phyloP scores from a whole-genome alignment of 2,797 vertebrate genomes.

The Cyclopterus lumpus region DNA sequence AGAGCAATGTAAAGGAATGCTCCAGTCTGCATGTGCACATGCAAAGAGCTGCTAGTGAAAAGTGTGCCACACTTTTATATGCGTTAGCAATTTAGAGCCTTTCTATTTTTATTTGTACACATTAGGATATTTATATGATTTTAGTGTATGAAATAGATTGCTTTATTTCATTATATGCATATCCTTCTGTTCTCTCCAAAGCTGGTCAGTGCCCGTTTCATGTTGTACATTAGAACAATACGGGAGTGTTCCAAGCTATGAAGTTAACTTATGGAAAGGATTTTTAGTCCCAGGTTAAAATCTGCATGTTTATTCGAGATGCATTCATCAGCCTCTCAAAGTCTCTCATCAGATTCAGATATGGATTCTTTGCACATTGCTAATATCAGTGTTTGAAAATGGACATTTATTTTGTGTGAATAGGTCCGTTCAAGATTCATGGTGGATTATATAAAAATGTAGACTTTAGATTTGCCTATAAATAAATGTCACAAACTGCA shows the following conservation, averaged over 20 bases:
- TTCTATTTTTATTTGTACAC: neutral
- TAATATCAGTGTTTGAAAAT: neutral
- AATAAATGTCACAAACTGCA: neutral
- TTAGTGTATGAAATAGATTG: neutral
- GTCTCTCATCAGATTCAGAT: neutral
- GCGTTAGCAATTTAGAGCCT: neutral
- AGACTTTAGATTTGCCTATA: neutral
- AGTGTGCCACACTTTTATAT: neutral
- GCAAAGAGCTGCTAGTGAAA: neutral
- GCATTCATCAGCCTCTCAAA: neutral
- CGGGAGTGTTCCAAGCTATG: neutral
- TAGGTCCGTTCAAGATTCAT: neutral
- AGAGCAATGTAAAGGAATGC: constrained; percentile 41
- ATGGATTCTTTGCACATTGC: neutral
- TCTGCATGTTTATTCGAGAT: neutral
- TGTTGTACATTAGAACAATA: neutral
- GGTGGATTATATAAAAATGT: neutral
- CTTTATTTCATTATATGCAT: neutral
- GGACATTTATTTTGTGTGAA: neutral
- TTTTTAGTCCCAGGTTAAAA: neutral
- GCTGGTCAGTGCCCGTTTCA: neutral
- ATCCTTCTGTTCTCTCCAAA: neutral
- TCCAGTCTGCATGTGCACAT: neutral
- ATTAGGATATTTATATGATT: neutral
- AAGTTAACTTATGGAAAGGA: neutral